A percentile compares a stretch with the other conserved stretches of the same genome.
These are phyloP conservation scores for Platorchestia sp. DNA, from an alignment of 1,140 invertebrate species.

Conservation along the genomic window DNA sequence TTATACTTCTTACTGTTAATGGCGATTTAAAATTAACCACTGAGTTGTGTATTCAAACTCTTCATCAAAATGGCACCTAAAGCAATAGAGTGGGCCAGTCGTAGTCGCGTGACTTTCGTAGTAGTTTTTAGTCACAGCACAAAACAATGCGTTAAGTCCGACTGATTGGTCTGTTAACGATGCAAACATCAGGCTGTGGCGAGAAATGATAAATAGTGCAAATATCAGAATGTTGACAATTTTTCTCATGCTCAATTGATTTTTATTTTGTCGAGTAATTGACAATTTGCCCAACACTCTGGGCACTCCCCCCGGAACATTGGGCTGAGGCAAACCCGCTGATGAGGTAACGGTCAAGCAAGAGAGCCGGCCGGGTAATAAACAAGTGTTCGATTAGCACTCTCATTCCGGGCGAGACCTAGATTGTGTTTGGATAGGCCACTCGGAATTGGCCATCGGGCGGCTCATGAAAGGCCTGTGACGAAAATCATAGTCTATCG, in stretches of 20 bases:
- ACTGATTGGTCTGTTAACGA: too few relatives aligned
- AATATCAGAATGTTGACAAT: too few relatives aligned
- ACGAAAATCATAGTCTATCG: slow-evolving; percentile 32
- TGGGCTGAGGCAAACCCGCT: background rate
- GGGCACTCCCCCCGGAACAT: background rate
- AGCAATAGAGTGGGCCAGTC: too few relatives aligned
- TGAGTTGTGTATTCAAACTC: too few relatives aligned
- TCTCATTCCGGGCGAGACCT: slow-evolving; percentile 16
- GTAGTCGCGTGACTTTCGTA: too few relatives aligned
- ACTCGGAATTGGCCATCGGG: slow-evolving; percentile 33
- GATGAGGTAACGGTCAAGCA: slow-evolving; percentile 31
- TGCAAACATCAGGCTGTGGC: too few relatives aligned
- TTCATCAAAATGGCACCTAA: too few relatives aligned
- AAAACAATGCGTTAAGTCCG: too few relatives aligned
- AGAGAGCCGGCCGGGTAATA: background rate
- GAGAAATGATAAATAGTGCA: too few relatives aligned
- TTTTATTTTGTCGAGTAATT: background rate
- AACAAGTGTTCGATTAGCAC: slow-evolving; percentile 53
- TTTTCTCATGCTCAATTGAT: background rate
- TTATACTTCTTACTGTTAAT: too few relatives aligned
- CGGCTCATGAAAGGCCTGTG: slow-evolving; percentile 47
- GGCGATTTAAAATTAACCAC: too few relatives aligned
- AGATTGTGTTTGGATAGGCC: slow-evolving; percentile 52
- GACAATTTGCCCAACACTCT: background rate
- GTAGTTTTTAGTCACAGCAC: too few relatives aligned